Conservation (phyloP, 2,888 invertebrate species). For the Ceratothoa steindachneri region DNA sequence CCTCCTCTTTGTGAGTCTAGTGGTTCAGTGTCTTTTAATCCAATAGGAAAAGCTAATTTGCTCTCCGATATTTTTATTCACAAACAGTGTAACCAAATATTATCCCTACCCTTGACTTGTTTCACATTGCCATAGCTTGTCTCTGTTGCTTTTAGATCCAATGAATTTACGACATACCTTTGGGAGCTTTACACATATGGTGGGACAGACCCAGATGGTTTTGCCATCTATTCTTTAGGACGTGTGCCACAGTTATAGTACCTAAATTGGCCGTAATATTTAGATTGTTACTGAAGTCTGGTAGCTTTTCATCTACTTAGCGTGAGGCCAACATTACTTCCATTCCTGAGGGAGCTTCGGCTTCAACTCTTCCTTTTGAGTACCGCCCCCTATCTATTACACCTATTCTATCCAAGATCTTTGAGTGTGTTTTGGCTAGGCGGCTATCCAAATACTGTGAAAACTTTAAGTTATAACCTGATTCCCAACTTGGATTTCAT, state of each 20-base stretch:
- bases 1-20: background rate
- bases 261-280: background rate
- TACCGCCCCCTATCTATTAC: background rate
- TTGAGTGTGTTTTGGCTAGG: background rate
- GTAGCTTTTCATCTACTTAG: background rate
- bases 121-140: background rate
- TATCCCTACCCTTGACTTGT: background rate
- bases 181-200: background rate
- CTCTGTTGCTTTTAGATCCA: background rate
- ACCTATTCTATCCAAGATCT: background rate
- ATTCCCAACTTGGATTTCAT: background rate
- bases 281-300: background rate
- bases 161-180: background rate
- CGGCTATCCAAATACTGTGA: background rate
- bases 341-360: background rate
- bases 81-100: background rate
- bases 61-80: too few species aligned
- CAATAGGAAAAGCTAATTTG: too few species aligned
- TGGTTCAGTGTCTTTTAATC: too few species aligned
- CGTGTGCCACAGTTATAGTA: background rate
- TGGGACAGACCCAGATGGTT: background rate
- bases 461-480: background rate
- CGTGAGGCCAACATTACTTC: background rate
- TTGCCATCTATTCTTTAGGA: background rate
- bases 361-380: background rate